phyloP scores from a whole-genome alignment of 2,888 invertebrate species.

The Rotaria magnacalcarata region DNA sequence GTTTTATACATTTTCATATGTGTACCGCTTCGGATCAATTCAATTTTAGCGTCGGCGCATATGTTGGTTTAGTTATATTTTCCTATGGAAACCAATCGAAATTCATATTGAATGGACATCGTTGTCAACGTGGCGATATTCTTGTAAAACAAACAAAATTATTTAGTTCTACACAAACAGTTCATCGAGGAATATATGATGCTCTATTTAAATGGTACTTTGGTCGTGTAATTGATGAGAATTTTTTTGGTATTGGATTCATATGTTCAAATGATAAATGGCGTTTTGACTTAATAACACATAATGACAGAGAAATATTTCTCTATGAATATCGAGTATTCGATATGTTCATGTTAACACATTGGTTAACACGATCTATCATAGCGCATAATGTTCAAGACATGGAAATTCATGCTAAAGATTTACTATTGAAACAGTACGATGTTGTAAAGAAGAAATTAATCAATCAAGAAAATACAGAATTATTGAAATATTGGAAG shows the following conservation, averaged over 20 bases:
- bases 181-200: background rate
- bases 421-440: background rate
- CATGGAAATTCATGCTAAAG: background rate
- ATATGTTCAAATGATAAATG: background rate
- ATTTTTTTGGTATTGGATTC: background rate
- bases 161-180: background rate
- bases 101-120: background rate
- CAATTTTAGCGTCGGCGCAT: background rate
- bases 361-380: background rate
- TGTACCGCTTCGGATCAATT: background rate
- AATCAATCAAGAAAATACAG: background rate
- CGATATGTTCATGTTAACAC: background rate
- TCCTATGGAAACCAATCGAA: background rate
- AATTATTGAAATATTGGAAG: background rate
- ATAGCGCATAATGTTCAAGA: background rate
- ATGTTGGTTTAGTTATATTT: background rate
- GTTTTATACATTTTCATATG: constrained; percentile 2
- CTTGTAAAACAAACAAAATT: background rate
- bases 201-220: background rate
- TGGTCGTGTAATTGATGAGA: background rate
- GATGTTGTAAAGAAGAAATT: background rate
- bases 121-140: background rate
- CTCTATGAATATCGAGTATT: background rate
- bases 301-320: background rate
- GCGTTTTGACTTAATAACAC: background rate